phyloP scores from a whole-genome alignment of 2,888 invertebrate species.

The Noctua fimbriata region DNA sequence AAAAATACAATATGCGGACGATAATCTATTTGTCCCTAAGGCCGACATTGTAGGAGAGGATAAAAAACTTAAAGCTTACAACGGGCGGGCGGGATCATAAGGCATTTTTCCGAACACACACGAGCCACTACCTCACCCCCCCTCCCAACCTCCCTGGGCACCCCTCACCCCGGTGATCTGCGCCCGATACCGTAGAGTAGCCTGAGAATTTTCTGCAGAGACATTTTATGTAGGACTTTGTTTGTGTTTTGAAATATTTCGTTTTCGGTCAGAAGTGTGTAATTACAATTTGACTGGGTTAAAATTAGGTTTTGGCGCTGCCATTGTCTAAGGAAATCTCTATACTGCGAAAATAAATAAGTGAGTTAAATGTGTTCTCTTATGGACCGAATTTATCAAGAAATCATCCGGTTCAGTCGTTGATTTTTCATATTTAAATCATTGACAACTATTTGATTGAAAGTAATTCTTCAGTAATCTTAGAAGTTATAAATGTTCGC shows the following conservation, averaged over 20 bases:
- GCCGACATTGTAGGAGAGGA: constrained; percentile 74
- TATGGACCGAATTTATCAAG: background rate
- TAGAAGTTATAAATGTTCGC: background rate
- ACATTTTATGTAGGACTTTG: constrained; percentile 15
- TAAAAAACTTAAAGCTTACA: constrained; percentile 80
- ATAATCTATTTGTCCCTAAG: constrained; percentile 71
- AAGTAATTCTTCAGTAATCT: background rate
- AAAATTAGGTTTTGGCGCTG: background rate
- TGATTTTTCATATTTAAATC: background rate
- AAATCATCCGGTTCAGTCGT: background rate
- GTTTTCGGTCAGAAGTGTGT: background rate
- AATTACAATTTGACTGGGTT: background rate
- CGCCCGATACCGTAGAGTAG: constrained; percentile 83
- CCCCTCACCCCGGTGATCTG: constrained; percentile 81
- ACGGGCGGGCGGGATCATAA: constrained; percentile 83
- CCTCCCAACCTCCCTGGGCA: constrained; percentile 68
- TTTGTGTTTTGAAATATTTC: background rate
- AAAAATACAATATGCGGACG: constrained; percentile 55
- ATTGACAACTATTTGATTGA: background rate
- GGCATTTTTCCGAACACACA: constrained; percentile 90
- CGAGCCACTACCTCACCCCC: constrained; percentile 74
- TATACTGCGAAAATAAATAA: background rate
- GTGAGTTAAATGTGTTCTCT: background rate
- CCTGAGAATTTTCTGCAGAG: constrained; percentile 70
- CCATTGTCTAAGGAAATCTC: background rate